These are phyloP conservation scores for Thumatha senex DNA, from an alignment of 2,888 invertebrate species.

Conservation along the genomic window DNA sequence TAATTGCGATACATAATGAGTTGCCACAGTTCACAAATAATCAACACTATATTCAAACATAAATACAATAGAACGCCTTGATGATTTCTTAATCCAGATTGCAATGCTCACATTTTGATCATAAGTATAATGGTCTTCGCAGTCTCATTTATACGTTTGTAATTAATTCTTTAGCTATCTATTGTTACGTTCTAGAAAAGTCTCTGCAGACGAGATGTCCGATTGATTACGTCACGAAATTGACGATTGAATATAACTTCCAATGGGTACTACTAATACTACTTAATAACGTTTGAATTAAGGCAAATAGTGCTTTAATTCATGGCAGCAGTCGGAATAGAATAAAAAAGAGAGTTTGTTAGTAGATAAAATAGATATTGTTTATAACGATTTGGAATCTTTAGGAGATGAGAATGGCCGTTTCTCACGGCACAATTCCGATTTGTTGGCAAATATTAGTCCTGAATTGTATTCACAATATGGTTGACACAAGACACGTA, in stretches of 20 bases:
- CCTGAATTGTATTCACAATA: slow-evolving; percentile 10
- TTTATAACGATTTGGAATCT: too few relatives aligned
- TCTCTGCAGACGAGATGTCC: slow-evolving; percentile 27
- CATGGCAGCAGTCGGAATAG: slow-evolving; percentile 6
- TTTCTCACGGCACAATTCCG: slow-evolving; percentile 40
- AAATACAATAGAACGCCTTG: slow-evolving; percentile 5
- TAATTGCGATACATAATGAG: slow-evolving; percentile 3
- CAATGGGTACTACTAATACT: slow-evolving; percentile 4
- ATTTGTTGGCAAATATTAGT: slow-evolving; percentile 31
- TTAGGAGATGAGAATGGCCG: slow-evolving; percentile 35
- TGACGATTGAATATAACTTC: slow-evolving; percentile 28
- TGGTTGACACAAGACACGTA: slow-evolving; percentile 20
- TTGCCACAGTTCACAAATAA: slow-evolving; percentile 2
- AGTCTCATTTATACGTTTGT: slow-evolving; percentile 26
- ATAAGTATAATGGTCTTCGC: slow-evolving; percentile 8
- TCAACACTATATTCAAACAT: slow-evolving; percentile 5
- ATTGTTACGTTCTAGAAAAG: slow-evolving; percentile 26
- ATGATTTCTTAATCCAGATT: slow-evolving; percentile 3
- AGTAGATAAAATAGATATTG: too few relatives aligned
- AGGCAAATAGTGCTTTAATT: slow-evolving; percentile 10
- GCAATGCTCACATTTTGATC: slow-evolving; percentile 4
- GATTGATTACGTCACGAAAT: slow-evolving; percentile 40
- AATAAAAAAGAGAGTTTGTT: slow-evolving; percentile 6
- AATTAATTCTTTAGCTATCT: slow-evolving; percentile 32
- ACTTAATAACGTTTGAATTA: background rate